phyloP scores from a whole-genome alignment of 2,797 vertebrate species.

The Sebastes matsubarae region DNA sequence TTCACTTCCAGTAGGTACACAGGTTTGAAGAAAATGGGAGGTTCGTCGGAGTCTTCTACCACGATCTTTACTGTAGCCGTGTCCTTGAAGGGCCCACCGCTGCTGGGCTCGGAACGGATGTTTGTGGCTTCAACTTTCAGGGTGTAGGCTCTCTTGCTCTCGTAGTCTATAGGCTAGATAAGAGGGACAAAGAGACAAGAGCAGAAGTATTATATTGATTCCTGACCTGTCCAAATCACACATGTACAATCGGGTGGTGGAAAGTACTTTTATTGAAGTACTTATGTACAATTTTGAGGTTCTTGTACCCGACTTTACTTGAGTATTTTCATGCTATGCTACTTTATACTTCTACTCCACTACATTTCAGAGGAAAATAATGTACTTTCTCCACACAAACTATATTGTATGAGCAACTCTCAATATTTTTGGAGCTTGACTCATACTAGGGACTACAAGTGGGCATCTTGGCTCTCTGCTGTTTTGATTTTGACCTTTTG shows the following conservation, averaged over 20 bases:
- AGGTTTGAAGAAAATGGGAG: constrained; percentile 91
- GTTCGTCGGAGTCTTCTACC: constrained; percentile 94
- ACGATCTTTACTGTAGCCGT: constrained; percentile 92
- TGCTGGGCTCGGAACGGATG: constrained; percentile 86
- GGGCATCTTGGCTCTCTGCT: not conserved
- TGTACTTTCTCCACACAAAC: not conserved
- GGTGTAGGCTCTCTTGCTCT: constrained; percentile 92
- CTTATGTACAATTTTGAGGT: not conserved
- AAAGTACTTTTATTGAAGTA: not conserved
- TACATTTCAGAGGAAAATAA: not conserved
- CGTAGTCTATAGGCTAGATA: constrained; percentile 93
- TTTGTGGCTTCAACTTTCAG: constrained; percentile 95
- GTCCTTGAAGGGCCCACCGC: constrained; percentile 92
- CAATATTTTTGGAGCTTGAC: not conserved
- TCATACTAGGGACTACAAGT: not conserved
- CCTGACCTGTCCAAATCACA: not conserved
- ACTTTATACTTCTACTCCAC: not conserved
- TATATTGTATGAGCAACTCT: not conserved
- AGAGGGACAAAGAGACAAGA: constrained; percentile 50
- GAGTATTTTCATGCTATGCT: not conserved
- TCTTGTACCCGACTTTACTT: not conserved
- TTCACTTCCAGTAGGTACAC: constrained; percentile 92
- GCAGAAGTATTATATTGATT: not conserved
- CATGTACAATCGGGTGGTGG: not conserved
- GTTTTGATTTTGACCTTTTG: not conserved